Base-by-base conservation (phyloP, 2,888 invertebrate species). In the Saturnia pavonia region DNA sequence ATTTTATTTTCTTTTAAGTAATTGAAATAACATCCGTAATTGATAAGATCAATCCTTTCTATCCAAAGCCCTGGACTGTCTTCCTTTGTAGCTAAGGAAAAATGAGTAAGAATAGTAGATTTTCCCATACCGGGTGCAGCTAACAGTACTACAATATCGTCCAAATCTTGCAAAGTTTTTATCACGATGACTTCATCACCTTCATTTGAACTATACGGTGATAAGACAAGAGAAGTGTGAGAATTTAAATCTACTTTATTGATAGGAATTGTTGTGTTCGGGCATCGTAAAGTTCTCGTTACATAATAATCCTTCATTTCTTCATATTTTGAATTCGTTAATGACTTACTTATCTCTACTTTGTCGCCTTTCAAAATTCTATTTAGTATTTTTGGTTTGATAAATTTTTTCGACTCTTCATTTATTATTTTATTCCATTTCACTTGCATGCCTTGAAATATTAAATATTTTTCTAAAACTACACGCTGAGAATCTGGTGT, bases 101-200 rank as follows among this genome's bases (percentile, higher is more conserved):
- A 67, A 27, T 79, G 75, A 2, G 76, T 77, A 1, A 79, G 72
- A 11, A 78, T 40, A 34, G 73, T 78, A 27, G 79, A 77, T 54
- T 79, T 79, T 0, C 79, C 79, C 79, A 78, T 79, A 0, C 79
- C 79, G 0, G 78, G 76, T 51, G 57, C 54, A 16, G 57, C 70
- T 43, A 67, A 25, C 14, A 70, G 45, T 19, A 70, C 45, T n/a
- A 67, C 22, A 40, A 70, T 60, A 60, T 70, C 40, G 16, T 43
- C 60, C n/a, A 57, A 57, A 40, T n/a, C n/a, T 68, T 19, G 1
- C 14, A 42, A 42, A 22, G 51, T n/a, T 40, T 40, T 68, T 7
- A 16, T 68, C 40, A 40, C 14, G 12, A 57, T 14, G 57, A 60
- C 22, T 34, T 63, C 63, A 6, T 63, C 27, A 63, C 22, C 34